phyloP scores from a whole-genome alignment of 2,888 invertebrate genomes.

The Drosophila buzzatii region DNA sequence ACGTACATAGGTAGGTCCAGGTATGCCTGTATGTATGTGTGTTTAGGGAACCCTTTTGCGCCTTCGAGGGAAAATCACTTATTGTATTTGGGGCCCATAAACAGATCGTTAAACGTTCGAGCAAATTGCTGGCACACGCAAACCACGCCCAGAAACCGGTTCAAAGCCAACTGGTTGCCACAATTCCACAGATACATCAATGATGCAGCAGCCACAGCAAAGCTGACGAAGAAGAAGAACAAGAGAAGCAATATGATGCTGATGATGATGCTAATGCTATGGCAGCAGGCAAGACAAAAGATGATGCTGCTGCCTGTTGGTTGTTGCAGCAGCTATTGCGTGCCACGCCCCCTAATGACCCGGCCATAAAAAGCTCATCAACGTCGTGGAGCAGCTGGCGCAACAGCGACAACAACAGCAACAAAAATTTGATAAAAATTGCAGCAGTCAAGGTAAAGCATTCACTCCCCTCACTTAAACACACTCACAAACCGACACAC shows the following conservation, averaged over 20 bases:
- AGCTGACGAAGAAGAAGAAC: slow-evolving; percentile 7
- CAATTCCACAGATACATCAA: slow-evolving; percentile 57
- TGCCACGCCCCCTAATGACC: slow-evolving; percentile 78
- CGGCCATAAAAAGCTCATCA: slow-evolving; percentile 77
- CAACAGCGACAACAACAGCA: slow-evolving; percentile 22
- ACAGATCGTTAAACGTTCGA: slow-evolving; percentile 74
- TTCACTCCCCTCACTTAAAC: not conserved
- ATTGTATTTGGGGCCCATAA: slow-evolving; percentile 55
- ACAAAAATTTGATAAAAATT: slow-evolving; percentile 75
- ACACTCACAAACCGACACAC: slow-evolving; percentile 10
- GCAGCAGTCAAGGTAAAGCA: slow-evolving; percentile 58
- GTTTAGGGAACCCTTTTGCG: slow-evolving; percentile 3
- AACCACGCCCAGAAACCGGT: slow-evolving; percentile 66
- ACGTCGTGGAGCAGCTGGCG: slow-evolving; percentile 65
- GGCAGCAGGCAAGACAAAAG: slow-evolving; percentile 61
- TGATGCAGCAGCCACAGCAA: slow-evolving; percentile 45
- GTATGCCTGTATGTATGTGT: not conserved
- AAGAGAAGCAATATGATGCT: slow-evolving; percentile 12
- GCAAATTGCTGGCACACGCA: slow-evolving; percentile 78
- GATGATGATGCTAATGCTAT: slow-evolving; percentile 34
- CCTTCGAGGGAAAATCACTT: slow-evolving; percentile 3
- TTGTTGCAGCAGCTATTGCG: slow-evolving; percentile 30
- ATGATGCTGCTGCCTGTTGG: slow-evolving; percentile 12
- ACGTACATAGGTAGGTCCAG: not conserved
- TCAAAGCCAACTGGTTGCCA: slow-evolving; percentile 32